A percentile compares a stretch with the other conserved stretches of the same genome.
Evolutionary conservation across 2,888 invertebrate genomes (phyloP).

Genomic region (Tetrapedia diversipes): DNA sequence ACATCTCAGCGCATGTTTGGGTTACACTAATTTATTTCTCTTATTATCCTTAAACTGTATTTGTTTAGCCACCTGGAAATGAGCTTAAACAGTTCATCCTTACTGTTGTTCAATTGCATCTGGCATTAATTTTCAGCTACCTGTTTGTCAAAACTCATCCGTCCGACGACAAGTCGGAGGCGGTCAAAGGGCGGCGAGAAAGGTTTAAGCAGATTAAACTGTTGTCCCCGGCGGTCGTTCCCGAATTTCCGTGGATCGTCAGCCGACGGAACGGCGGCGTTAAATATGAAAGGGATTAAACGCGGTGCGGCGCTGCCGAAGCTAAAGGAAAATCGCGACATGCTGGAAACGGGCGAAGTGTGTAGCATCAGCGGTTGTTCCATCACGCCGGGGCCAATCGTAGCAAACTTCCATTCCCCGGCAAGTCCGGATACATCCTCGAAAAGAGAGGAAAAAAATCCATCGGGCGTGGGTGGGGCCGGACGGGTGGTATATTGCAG

Average conservation of each 20-base stretch:
- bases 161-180: too few relatives aligned
- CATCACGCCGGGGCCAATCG: constrained; percentile 80
- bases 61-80: too few relatives aligned
- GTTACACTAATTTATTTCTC: too few relatives aligned
- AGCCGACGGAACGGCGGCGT: constrained; percentile 1
- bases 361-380: constrained; percentile 76
- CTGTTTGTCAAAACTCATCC: too few relatives aligned
- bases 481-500: constrained; percentile 82
- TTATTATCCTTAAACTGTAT: too few relatives aligned
- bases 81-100: too few relatives aligned
- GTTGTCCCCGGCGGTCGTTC: background rate
- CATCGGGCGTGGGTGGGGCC: constrained; percentile 78
- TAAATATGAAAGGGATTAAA: constrained; percentile 51
- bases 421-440: constrained; percentile 82
- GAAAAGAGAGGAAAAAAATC: constrained; percentile 82
- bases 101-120: too few relatives aligned
- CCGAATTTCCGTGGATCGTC: constrained; percentile 22
- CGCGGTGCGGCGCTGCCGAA: constrained; percentile 43
- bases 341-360: constrained; percentile 73
- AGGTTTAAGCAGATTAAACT: constrained; percentile 37
- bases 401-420: constrained; percentile 80
- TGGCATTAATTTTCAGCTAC: too few relatives aligned
- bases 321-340: constrained; percentile 65
- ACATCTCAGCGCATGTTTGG: too few relatives aligned
- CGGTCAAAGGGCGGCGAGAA: constrained; percentile 10